Percentiles rank a stretch among this genome's conserved stretches.
These are phyloP conservation scores for Lochmaea capreae DNA, from an alignment of 2,888 invertebrate species.

Conservation along the genomic window DNA sequence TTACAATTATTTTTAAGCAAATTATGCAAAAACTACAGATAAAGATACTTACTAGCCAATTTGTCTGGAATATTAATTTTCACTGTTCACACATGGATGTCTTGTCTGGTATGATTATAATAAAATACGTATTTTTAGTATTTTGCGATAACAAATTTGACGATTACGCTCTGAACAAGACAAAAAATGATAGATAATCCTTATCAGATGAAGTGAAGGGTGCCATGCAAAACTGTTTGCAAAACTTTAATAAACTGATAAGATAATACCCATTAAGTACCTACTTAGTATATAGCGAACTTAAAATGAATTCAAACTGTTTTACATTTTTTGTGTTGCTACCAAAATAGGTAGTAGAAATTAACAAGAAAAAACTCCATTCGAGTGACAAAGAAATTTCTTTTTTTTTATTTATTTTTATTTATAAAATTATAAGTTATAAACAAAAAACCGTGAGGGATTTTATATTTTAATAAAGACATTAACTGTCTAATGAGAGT, in stretches of 20 bases:
- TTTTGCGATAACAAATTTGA: constrained; percentile 30
- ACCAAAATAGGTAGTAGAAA: not conserved
- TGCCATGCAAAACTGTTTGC: constrained; percentile 9
- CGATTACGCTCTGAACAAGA: not conserved
- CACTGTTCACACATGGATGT: not conserved
- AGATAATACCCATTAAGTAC: not conserved
- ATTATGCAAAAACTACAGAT: not conserved
- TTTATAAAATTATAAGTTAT: too few species aligned
- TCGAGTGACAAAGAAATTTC: too few species aligned
- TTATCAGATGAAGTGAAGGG: constrained; percentile 18
- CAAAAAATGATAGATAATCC: constrained; percentile 16
- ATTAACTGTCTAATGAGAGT: too few species aligned
- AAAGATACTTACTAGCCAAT: not conserved
- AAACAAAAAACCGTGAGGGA: too few species aligned
- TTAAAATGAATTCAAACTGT: not conserved
- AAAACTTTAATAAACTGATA: constrained; percentile 16
- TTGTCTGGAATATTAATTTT: not conserved
- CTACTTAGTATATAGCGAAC: not conserved
- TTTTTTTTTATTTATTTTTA: too few species aligned
- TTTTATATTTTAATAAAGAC: too few species aligned
- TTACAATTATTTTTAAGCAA: not conserved
- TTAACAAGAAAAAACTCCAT: too few species aligned
- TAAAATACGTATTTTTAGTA: constrained; percentile 7
- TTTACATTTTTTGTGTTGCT: not conserved
- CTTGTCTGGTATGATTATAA: not conserved